phyloP scores from a whole-genome alignment of 1,140 invertebrate genomes.

The Leptinotarsa lineolata region DNA sequence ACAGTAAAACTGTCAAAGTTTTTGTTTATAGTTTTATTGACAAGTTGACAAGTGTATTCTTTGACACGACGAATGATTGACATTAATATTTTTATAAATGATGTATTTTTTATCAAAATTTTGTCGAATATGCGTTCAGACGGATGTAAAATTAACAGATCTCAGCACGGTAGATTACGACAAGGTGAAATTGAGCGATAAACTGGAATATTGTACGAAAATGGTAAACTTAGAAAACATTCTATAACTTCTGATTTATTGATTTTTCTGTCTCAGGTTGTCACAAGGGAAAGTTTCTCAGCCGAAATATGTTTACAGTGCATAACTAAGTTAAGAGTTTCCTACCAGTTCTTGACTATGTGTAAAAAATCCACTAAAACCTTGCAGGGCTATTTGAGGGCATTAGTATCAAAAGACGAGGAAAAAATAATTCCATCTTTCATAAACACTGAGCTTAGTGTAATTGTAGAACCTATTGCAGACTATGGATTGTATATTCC shows the following conservation, averaged over 20 bases:
- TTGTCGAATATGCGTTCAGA: constrained; percentile 52
- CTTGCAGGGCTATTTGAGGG: constrained; percentile 48
- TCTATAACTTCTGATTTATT: constrained; percentile 48
- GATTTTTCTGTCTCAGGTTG: constrained; percentile 52
- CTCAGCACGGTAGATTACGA: constrained; percentile 50
- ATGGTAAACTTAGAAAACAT: constrained; percentile 48
- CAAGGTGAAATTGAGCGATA: constrained; percentile 50
- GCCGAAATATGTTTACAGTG: constrained; percentile 50
- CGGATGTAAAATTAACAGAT: constrained; percentile 46
- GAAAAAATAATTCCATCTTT: constrained; percentile 39
- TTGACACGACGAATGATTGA: constrained; percentile 56
- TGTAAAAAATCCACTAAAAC: constrained; percentile 52
- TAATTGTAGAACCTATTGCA: constrained; percentile 39
- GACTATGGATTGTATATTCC: constrained; percentile 7
- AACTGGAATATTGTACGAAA: constrained; percentile 50
- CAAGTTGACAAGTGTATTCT: constrained; percentile 34
- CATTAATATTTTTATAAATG: constrained; percentile 39
- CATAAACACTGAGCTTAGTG: constrained; percentile 46
- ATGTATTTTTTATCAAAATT: constrained; percentile 55
- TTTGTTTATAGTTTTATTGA: constrained; percentile 40
- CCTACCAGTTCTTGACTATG: constrained; percentile 52
- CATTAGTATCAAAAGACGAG: constrained; percentile 41
- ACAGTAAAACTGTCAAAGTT: constrained; percentile 34
- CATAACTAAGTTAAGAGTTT: constrained; percentile 49
- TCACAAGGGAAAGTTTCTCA: constrained; percentile 46